Conservation (phyloP, 1,140 invertebrate species). For the Pissodes strobi region DNA sequence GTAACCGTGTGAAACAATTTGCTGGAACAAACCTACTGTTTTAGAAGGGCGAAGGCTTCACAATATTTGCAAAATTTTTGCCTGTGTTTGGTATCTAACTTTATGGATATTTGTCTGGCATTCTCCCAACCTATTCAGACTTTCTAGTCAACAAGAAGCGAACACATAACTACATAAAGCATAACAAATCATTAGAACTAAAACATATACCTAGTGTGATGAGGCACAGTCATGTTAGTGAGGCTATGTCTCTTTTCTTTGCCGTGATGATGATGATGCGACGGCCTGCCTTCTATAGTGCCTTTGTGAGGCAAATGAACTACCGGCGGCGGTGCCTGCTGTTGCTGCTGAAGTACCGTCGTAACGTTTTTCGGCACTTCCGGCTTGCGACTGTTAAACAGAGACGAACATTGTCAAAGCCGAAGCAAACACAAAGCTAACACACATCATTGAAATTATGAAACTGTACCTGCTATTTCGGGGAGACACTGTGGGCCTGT, state of each 20-base stretch:
- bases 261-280: conserved; percentile 52
- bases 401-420: too few relatives aligned
- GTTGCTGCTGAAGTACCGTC: background rate
- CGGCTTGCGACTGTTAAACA: conserved; percentile 17
- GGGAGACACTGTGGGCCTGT: conserved; percentile 53
- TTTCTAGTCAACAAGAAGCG: too few relatives aligned
- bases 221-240: conserved; percentile 63
- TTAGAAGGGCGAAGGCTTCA: too few relatives aligned
- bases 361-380: conserved; percentile 1
- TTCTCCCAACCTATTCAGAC: too few relatives aligned
- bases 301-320: conserved; percentile 21
- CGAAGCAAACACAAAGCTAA: background rate
- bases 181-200: conserved; percentile 4
- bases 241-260: conserved; percentile 71
- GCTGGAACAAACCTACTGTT: too few relatives aligned
- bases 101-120: too few relatives aligned
- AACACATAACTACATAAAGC: background rate
- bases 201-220: conserved; percentile 51
- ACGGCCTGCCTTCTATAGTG: conserved; percentile 3
- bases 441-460: background rate
- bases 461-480: conserved; percentile 54
- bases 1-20: background rate
- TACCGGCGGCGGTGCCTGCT: background rate
- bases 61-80: too few relatives aligned
- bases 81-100: too few relatives aligned